Conservation (phyloP, 64 coral and sea anemone species). For the Stichodactyla helianthus region DNA sequence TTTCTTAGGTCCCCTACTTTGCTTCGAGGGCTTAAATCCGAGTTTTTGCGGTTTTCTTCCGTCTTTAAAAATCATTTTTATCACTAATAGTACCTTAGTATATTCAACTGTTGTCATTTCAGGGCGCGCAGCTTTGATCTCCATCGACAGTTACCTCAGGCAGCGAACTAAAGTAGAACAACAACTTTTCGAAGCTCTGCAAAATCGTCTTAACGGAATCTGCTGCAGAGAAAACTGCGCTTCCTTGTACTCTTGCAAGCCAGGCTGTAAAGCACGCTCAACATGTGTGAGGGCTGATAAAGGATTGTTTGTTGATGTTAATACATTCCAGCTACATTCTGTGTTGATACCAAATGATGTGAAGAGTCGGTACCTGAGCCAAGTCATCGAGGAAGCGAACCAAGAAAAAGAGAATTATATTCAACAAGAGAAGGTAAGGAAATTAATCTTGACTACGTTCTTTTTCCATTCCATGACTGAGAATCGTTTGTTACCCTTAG, state of each 20-base stretch:
- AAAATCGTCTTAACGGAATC: slow-evolving; percentile 21
- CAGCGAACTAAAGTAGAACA: slow-evolving; percentile 38
- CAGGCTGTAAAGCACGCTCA: slow-evolving; percentile 31
- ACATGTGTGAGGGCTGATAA: slow-evolving; percentile 43
- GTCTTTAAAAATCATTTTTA: no score
- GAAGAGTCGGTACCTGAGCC: slow-evolving; percentile 47
- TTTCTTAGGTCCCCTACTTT: no score
- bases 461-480: not conserved
- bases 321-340: slow-evolving; percentile 42
- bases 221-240: slow-evolving; percentile 40
- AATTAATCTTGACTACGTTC: not conserved
- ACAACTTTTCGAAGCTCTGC: slow-evolving; percentile 29
- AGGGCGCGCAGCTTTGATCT: slow-evolving; percentile 32
- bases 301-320: slow-evolving; percentile 46
- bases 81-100: no score
- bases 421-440: slow-evolving; percentile 42
- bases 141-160: slow-evolving; percentile 41
- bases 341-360: slow-evolving; percentile 48
- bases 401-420: slow-evolving; percentile 40
- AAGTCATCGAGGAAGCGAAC: slow-evolving; percentile 47
- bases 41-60: no score
- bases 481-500: not conserved
- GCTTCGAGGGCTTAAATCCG: no score
- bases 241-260: not conserved
- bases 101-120: not conserved